Percentiles rank a stretch among this genome's conserved stretches.
These are phyloP conservation scores for Autographa gamma DNA, from an alignment of 2,888 invertebrate genomes.

Conservation along the genomic window DNA sequence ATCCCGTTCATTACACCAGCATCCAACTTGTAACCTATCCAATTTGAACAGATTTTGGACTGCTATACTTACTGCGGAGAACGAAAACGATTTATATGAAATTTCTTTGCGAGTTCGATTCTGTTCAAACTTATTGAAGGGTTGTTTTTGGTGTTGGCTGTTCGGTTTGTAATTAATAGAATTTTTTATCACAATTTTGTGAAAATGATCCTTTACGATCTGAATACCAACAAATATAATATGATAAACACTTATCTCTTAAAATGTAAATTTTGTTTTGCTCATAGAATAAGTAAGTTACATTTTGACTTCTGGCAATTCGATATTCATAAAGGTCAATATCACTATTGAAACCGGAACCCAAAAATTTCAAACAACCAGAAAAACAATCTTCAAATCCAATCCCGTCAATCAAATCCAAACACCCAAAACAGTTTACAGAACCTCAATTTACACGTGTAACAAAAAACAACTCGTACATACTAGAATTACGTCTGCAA, in stretches of 20 bases:
- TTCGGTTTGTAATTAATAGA: background rate
- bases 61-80: slow-evolving; percentile 61
- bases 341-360: no score
- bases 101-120: slow-evolving; percentile 68
- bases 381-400: background rate
- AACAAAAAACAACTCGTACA: slow-evolving; percentile 12
- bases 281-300: no score
- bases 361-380: background rate
- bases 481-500: slow-evolving; percentile 10
- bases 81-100: slow-evolving; percentile 71
- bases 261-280: no score
- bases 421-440: background rate
- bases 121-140: slow-evolving; percentile 32
- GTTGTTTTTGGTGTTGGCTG: slow-evolving; percentile 23
- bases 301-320: no score
- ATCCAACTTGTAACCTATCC: slow-evolving; percentile 81
- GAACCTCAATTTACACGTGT: background rate
- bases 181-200: background rate
- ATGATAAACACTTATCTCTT: no score
- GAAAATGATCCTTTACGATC: no score
- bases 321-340: no score
- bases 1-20: slow-evolving; percentile 83
- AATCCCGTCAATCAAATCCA: background rate
- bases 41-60: slow-evolving; percentile 75
- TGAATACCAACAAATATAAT: no score